These are phyloP conservation scores for Palaemon carinicauda DNA, from an alignment of 1,140 invertebrate genomes.

Conservation along the genomic window DNA sequence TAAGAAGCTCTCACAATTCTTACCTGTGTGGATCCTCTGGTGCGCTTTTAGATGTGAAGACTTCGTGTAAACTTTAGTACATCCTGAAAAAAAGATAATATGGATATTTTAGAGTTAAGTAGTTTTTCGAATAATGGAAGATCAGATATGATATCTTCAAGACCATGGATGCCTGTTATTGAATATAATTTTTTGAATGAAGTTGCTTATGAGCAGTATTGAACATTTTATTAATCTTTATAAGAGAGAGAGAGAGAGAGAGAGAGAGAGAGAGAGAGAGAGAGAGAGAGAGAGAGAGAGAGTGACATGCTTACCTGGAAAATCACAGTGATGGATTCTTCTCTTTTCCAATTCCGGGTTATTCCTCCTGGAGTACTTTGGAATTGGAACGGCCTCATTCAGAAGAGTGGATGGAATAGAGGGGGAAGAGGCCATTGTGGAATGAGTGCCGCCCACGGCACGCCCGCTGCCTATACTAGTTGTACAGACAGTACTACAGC, in stretches of 20 bases:
- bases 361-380: conserved; percentile 86
- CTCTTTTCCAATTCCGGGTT: conserved; percentile 95
- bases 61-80: conserved; percentile 98
- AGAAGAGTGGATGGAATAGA: conserved; percentile 59
- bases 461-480: conserved; percentile 60
- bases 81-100: conserved; percentile 73
- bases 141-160: background rate
- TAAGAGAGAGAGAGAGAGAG: background rate
- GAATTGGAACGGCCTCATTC: conserved; percentile 64
- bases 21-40: conserved; percentile 72
- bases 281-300: background rate
- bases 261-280: background rate
- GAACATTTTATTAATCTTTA: background rate
- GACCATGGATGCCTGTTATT: background rate
- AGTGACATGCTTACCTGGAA: conserved; percentile 76
- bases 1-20: no score
- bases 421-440: conserved; percentile 58
- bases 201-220: background rate
- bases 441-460: background rate
- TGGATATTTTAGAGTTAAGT: no score
- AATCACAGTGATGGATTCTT: conserved; percentile 94
- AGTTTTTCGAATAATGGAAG: no score
- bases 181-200: background rate
- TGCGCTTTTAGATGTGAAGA: conserved; percentile 98
- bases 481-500: conserved; percentile 59